Evolutionary conservation across 2,888 invertebrate genomes (phyloP), one percentile per base, ranked within the genome.

Genomic region (Drepanosiphum platanoidis): DNA sequence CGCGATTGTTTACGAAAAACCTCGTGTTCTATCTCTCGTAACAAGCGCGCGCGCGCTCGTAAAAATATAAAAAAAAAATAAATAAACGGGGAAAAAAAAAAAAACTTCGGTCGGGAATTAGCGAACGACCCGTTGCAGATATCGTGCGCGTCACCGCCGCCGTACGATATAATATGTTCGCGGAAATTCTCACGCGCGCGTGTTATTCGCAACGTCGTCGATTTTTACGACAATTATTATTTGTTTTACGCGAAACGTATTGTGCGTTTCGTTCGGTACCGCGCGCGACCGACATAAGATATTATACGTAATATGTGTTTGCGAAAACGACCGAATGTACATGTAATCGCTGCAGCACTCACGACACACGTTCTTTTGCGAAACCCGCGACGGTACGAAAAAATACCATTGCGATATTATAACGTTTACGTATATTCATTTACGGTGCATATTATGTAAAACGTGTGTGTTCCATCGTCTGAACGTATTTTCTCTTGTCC

Each of bases 401-500:
- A 52, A 46, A 46, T 46, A 46, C n/a, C n/a, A n/a, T n/a, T n/a
- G n/a, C n/a, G n/a, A n/a, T n/a, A n/a, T n/a, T n/a, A n/a, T n/a
- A n/a, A n/a, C n/a, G n/a, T n/a, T n/a, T n/a, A n/a, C n/a, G n/a
- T n/a, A n/a, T n/a, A n/a, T n/a, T n/a, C n/a, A n/a, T n/a, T n/a
- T n/a, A n/a, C n/a, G n/a, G n/a, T n/a, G n/a, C n/a, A 30, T 64
- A 15, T 61, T 61, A 39, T 36, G 22, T 30, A 64, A 78, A 64
- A 78, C 39, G 75, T 58, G 75, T 27, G 32, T 32, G 9, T 11
- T 13, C 15, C 32, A 30, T 7, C 42, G 3, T 36, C 27, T 86
- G 15, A 78, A 61, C n/a, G 72, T 42, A 42, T 86, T 89, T 89
- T 88, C 89, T 89, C 89, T 89, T 70, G 75, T 84, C 9, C 88